Evolutionary conservation across 2,113 vertebrate species (phyloP), one percentile per base, ranked within the genome.

Genomic region (Ctenodactylus gundi): DNA sequence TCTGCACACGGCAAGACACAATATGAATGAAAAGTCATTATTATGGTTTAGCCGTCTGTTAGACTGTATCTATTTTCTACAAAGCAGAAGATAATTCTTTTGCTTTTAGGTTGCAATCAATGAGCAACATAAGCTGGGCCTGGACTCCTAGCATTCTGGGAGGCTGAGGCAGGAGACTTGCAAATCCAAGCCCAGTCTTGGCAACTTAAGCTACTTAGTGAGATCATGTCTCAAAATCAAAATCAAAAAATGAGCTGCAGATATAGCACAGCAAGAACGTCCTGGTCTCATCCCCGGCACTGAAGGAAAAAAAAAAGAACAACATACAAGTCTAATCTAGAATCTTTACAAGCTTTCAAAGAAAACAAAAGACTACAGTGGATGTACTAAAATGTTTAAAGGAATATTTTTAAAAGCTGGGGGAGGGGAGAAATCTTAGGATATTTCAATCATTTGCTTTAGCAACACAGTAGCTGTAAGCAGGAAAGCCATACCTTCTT

Each of bases 401-500:
- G 49, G 76, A 67, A 21, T 73, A 62, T 65, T 21, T 18, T 44
- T 6, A 44, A 65, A 62, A 76, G 58, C 11, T 44, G 13, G 31
- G 34, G 49, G 55, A 49, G 15, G 31, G 10, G 6, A 75, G 41
- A 80, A 51, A 53, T 67, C 60, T 39, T 80, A 18, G 14, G 6
- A 1, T n/a, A 75, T 17, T 57, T 62, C 21, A 87, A 31, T 36
- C 53, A 75, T 36, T 41, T 67, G 39, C 80, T 58, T 88, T 31
- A 67, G 57, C 1, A 23, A 44, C 18, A 13, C 8, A 41, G 36
- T 10, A 57, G 41, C 34, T 31, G 0, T 58, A 57, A 36, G 65
- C 0, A 78, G 81, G 85, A 93, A 72, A 36, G 55, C 34, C 97
- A 51, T 49, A 99, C 99, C 99, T 99, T 99, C 99, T 95, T 99